Percentiles rank a stretch among this genome's conserved stretches.
phyloP scores from a whole-genome alignment of 1,140 invertebrate species.

The Sinonovacula constricta region DNA sequence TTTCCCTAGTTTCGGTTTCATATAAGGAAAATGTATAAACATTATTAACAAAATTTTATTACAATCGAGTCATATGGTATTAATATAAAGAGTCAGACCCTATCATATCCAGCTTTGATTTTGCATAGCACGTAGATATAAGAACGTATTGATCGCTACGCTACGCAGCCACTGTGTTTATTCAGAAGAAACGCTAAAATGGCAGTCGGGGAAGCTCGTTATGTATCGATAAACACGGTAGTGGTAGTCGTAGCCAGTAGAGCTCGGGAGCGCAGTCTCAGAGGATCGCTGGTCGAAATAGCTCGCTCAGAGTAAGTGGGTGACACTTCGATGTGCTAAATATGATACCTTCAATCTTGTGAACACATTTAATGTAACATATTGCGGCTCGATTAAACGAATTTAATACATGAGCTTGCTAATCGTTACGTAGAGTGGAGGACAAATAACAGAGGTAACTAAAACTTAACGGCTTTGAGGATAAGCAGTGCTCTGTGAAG shows the following conservation, averaged over 20 bases:
- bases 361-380: too few species aligned
- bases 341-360: constrained; percentile 3
- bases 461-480: not conserved
- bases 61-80: too few species aligned
- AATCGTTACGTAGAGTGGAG: not conserved
- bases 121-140: too few species aligned
- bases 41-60: too few species aligned
- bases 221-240: constrained; percentile 42
- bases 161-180: too few species aligned
- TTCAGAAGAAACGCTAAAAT: constrained; percentile 29
- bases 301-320: not conserved
- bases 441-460: constrained; percentile 14
- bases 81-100: too few species aligned
- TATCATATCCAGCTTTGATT: too few species aligned
- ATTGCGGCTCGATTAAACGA: constrained; percentile 5
- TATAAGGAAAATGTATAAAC: too few species aligned
- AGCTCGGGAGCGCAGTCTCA: constrained; percentile 1
- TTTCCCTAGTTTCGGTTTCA: too few species aligned
- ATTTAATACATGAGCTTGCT: not conserved
- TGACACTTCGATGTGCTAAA: not conserved
- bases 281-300: constrained; percentile 7
- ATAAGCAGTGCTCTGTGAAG: not conserved
- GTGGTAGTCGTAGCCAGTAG: too few species aligned
- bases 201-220: constrained; percentile 3
- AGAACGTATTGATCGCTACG: too few species aligned